Conservation (phyloP, 1,140 invertebrate species). For the Probaryconus sp. region DNA sequence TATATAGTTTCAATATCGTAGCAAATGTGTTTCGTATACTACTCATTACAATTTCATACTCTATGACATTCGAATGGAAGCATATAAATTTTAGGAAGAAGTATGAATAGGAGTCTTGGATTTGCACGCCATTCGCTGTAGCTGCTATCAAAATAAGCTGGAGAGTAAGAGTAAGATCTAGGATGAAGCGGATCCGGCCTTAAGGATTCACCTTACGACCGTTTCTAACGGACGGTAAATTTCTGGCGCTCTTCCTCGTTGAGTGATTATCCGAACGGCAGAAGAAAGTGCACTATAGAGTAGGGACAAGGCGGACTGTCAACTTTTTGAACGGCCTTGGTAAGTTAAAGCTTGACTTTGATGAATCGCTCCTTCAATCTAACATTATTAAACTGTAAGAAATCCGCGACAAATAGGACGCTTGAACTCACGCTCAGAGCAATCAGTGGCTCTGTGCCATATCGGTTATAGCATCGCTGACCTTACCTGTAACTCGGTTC, state of each 20-base stretch:
- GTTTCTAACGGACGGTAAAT: conserved; percentile 31
- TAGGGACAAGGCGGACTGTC: conserved; percentile 12
- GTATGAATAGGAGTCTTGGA: not conserved
- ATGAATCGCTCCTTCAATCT: conserved; percentile 34
- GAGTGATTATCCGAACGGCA: conserved; percentile 27
- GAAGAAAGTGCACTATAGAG: conserved; percentile 34
- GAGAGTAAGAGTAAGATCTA: not conserved
- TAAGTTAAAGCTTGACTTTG: conserved; percentile 36
- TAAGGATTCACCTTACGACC: conserved; percentile 28
- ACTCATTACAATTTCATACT: too few species aligned
- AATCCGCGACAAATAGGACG: conserved; percentile 32
- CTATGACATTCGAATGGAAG: too few species aligned
- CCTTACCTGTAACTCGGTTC: conserved; percentile 1
- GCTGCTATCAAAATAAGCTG: conserved; percentile 17
- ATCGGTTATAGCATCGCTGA: conserved; percentile 21
- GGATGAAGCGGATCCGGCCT: conserved; percentile 7
- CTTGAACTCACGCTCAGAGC: conserved; percentile 14
- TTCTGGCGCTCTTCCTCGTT: conserved; percentile 33
- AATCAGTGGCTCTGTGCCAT: not conserved
- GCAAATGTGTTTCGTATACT: too few species aligned
- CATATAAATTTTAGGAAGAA: conserved; percentile 4
- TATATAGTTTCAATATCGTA: too few species aligned
- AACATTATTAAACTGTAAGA: conserved; percentile 34
- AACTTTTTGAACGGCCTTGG: conserved; percentile 38
- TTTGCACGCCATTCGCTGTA: too few species aligned